Conservation (phyloP, 2,888 invertebrate genomes). For the Trichopria drosophilae region DNA sequence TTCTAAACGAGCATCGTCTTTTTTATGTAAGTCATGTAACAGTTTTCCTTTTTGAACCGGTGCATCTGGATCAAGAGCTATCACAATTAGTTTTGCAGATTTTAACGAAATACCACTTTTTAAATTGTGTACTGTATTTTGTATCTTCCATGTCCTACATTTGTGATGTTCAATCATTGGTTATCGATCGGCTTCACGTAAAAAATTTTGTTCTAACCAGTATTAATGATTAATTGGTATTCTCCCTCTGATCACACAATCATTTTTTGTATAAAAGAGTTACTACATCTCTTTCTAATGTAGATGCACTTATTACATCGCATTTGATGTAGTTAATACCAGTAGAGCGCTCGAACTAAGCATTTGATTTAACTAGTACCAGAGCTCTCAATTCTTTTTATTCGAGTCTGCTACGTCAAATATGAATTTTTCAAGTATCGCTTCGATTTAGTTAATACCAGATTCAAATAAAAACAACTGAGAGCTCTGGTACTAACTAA, state of each 20-base stretch:
- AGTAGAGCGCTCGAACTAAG: no score
- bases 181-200: constrained; percentile 60
- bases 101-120: constrained; percentile 64
- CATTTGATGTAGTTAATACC: no score
- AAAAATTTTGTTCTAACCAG: constrained; percentile 86
- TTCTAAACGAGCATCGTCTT: constrained; percentile 68
- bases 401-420: no score
- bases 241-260: constrained; percentile 65
- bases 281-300: constrained; percentile 67
- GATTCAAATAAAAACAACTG: no score
- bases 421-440: no score
- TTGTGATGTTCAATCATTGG: constrained; percentile 72
- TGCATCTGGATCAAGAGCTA: constrained; percentile 87
- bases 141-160: constrained; percentile 82
- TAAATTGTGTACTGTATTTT: constrained; percentile 70
- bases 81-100: constrained; percentile 65
- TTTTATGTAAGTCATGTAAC: constrained; percentile 83
- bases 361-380: no score
- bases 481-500: no score
- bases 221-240: constrained; percentile 85
- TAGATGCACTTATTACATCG: constrained; percentile 38
- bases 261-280: constrained; percentile 64
- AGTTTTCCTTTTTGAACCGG: constrained; percentile 75
- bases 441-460: no score
- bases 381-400: no score